Conservation (phyloP, 2,888 invertebrate genomes). For the Itoplectis maculator region DNA sequence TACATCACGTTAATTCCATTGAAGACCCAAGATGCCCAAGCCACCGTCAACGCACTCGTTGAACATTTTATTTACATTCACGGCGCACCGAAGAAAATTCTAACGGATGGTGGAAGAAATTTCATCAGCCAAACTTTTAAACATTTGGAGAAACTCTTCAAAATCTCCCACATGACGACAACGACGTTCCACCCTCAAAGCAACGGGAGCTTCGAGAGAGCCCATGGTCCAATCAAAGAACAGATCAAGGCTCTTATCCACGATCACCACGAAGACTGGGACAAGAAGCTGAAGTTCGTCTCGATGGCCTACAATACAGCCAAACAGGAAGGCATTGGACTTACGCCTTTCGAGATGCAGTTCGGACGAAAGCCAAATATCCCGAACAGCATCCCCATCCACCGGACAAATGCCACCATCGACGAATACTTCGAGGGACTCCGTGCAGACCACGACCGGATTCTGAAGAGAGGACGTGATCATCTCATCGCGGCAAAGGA, state of each 20-base stretch:
- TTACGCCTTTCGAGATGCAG: conserved; percentile 27
- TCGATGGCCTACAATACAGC: conserved; percentile 6
- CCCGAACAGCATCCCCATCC: not conserved
- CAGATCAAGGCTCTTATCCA: conserved; percentile 16
- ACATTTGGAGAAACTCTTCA: conserved; percentile 21
- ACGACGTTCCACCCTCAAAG: conserved; percentile 17
- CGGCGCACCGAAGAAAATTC: conserved; percentile 5
- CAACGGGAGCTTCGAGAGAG: conserved; percentile 3
- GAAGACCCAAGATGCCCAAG: conserved; percentile 18
- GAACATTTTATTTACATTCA: conserved; percentile 7
- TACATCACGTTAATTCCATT: conserved; percentile 17
- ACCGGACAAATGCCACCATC: not conserved
- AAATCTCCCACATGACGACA: conserved; percentile 4
- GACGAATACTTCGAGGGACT: conserved; percentile 9
- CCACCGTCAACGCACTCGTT: not conserved
- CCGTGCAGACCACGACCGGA: not conserved
- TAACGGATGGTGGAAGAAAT: not conserved
- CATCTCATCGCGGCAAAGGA: not conserved
- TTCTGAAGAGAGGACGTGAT: conserved; percentile 2
- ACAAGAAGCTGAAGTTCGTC: conserved; percentile 11
- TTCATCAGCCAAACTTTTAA: conserved; percentile 11
- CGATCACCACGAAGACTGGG: not conserved
- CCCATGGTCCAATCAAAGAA: not conserved
- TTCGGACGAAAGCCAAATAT: not conserved
- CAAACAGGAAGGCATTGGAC: not conserved